Conservation (phyloP, 2,888 invertebrate species). For the Antitype chi region DNA sequence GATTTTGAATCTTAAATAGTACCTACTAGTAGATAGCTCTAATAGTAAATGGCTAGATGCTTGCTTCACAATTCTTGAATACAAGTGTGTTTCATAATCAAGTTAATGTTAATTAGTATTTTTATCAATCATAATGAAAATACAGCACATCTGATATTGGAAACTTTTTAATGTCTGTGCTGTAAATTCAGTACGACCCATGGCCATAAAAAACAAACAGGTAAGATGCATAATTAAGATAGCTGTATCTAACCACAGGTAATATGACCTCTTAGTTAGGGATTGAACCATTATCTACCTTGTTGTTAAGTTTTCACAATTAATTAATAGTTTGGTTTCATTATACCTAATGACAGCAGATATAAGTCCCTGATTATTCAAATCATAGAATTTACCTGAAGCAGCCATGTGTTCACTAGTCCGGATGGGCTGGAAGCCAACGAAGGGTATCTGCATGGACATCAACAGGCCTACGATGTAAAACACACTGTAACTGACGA, state of each 20-base stretch:
- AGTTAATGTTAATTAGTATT: not conserved
- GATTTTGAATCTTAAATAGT: not conserved
- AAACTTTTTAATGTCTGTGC: not conserved
- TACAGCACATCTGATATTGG: not conserved
- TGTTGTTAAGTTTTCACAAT: not conserved
- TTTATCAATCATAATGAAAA: not conserved
- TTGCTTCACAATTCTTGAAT: not conserved
- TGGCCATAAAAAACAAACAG: not conserved
- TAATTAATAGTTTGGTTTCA: not conserved
- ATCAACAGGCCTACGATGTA: constrained; percentile 98
- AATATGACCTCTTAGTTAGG: not conserved
- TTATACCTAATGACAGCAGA: not conserved
- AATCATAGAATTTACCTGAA: constrained; percentile 90
- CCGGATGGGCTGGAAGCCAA: constrained; percentile 99
- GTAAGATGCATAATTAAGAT: not conserved
- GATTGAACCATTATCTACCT: too few species aligned
- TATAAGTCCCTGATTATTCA: not conserved
- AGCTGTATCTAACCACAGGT: not conserved
- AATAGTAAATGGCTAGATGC: not conserved
- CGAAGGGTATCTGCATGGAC: constrained; percentile 99
- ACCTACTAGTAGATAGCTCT: not conserved
- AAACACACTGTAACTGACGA: constrained; percentile 99
- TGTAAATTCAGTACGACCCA: not conserved
- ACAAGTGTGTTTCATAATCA: not conserved
- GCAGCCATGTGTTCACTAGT: constrained; percentile 99